phyloP scores from a whole-genome alignment of 2,888 invertebrate genomes.

The Saturnia japonica region DNA sequence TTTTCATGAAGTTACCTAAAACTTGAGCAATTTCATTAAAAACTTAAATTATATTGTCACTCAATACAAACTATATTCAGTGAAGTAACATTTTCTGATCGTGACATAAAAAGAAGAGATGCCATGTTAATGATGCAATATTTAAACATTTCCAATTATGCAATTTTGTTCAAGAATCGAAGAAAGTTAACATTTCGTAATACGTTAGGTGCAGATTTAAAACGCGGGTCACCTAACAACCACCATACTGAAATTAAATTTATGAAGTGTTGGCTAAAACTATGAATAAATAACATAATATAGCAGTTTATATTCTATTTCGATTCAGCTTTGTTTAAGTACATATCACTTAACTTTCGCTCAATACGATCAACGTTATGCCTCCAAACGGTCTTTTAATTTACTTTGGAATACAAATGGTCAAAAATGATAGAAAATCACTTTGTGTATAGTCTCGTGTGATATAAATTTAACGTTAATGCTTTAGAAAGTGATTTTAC shows the following conservation, averaged over 20 bases:
- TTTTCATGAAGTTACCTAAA: background rate
- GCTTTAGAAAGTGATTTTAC: constrained; percentile 53
- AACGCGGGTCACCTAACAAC: constrained; percentile 27
- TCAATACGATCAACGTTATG: constrained; percentile 41
- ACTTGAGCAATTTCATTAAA: background rate
- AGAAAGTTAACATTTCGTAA: constrained; percentile 48
- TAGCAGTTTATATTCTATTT: constrained; percentile 61
- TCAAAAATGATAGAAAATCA: constrained; percentile 31
- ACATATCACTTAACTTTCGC: constrained; percentile 55
- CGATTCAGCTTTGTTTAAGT: constrained; percentile 38
- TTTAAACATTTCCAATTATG: constrained; percentile 29
- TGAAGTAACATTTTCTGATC: background rate
- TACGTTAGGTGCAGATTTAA: background rate
- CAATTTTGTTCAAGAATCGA: constrained; percentile 48
- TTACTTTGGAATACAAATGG: constrained; percentile 64
- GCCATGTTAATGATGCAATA: background rate
- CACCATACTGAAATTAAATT: constrained; percentile 40
- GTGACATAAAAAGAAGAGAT: background rate
- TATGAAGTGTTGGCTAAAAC: constrained; percentile 31
- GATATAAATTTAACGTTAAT: constrained; percentile 34
- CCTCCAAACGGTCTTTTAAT: constrained; percentile 55
- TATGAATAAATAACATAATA: constrained; percentile 53
- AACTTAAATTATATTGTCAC: background rate
- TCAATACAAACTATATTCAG: background rate
- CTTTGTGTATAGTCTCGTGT: constrained; percentile 7